phyloP scores from a whole-genome alignment of 2,888 invertebrate species.

The Dorcus hopei region DNA sequence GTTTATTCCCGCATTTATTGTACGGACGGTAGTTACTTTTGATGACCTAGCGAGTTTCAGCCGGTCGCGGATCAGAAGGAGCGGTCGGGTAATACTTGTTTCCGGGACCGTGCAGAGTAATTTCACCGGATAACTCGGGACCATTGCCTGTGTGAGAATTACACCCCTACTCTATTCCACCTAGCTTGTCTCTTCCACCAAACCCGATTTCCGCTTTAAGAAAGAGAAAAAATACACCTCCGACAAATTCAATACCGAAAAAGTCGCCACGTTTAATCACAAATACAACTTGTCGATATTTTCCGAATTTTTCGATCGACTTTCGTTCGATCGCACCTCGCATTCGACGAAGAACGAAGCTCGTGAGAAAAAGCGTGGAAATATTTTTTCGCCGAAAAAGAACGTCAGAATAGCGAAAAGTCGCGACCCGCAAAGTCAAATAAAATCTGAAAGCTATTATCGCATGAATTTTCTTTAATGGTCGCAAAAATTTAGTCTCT shows the following conservation, averaged over 20 bases:
- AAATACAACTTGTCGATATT: too few species aligned
- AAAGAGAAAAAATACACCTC: not conserved
- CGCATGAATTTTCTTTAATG: too few species aligned
- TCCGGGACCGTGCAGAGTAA: conserved; percentile 40
- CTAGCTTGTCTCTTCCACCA: conserved; percentile 21
- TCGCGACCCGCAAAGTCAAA: too few species aligned
- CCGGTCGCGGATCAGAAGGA: conserved; percentile 32
- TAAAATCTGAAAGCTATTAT: too few species aligned
- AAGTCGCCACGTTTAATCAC: too few species aligned
- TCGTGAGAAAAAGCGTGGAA: too few species aligned
- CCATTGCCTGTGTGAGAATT: conserved; percentile 44
- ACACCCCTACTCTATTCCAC: conserved; percentile 36
- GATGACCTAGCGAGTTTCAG: conserved; percentile 33
- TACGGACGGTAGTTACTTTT: conserved; percentile 41
- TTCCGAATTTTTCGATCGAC: too few species aligned
- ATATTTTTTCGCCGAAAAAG: too few species aligned
- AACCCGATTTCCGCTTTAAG: not conserved
- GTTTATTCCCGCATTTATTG: conserved; percentile 42
- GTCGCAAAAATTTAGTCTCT: too few species aligned
- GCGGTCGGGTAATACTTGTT: conserved; percentile 42
- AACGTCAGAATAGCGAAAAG: too few species aligned
- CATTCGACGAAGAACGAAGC: too few species aligned
- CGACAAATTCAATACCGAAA: not conserved
- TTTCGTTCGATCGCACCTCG: too few species aligned
- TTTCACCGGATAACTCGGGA: conserved; percentile 43